Evolutionary conservation across 2,888 invertebrate genomes (phyloP).

Genomic region (Cheilosia vernalis): DNA sequence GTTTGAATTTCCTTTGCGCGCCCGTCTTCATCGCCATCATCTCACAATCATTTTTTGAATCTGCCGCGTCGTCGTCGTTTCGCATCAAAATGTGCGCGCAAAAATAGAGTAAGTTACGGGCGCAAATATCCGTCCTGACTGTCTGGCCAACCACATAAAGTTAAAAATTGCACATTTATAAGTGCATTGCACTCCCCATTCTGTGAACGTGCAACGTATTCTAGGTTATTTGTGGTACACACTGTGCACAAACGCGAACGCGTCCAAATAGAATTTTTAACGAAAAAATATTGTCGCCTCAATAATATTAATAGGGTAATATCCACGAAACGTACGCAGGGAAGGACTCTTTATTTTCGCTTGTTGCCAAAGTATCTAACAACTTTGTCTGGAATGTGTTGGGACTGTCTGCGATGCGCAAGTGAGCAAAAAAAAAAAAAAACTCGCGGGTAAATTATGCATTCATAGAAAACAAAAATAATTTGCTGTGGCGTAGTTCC

Average conservation of each 20-base stretch:
- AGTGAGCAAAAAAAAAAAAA: conserved; percentile 5
- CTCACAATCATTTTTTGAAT: conserved; percentile 46
- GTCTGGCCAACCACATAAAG: conserved; percentile 74
- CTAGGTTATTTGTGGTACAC: conserved; percentile 72
- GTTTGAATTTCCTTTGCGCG: conserved; percentile 33
- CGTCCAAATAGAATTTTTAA: conserved; percentile 60
- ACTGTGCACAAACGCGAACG: conserved; percentile 10
- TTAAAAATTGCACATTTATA: conserved; percentile 75
- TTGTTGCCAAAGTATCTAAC: conserved; percentile 45
- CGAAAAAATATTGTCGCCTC: conserved; percentile 65
- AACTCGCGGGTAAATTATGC: conserved; percentile 1
- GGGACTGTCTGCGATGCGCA: conserved; percentile 28
- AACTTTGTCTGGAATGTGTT: conserved; percentile 58
- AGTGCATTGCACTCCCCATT: conserved; percentile 74
- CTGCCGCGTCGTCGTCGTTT: conserved; percentile 59
- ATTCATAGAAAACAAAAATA: conserved; percentile 19
- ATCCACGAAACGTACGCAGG: conserved; percentile 41
- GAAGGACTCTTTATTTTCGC: conserved; percentile 15
- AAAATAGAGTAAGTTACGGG: conserved; percentile 75
- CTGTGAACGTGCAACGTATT: conserved; percentile 72
- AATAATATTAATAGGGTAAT: conserved; percentile 72
- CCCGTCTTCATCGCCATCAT: conserved; percentile 57
- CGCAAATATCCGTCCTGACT: conserved; percentile 73
- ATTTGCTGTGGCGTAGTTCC: conserved; percentile 31
- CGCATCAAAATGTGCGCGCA: conserved; percentile 67